Conservation (phyloP, 2,113 vertebrate genomes). For the Steatornis caripensis region DNA sequence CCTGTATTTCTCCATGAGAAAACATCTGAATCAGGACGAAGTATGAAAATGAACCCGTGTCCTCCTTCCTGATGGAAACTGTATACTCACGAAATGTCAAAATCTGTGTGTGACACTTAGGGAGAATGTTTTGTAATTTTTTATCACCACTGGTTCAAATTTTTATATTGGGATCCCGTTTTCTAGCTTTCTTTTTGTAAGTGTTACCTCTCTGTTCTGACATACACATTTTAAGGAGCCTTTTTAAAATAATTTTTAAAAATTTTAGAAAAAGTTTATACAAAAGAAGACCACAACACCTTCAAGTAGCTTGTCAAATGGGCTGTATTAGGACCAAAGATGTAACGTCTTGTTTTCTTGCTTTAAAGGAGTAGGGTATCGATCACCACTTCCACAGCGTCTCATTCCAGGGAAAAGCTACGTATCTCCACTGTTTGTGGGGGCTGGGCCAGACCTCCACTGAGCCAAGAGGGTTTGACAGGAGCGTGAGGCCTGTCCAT, state of each 20-base stretch:
- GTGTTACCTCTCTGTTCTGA: background rate
- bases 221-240: background rate
- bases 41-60: background rate
- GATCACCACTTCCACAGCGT: background rate
- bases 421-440: background rate
- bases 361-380: slow-evolving; percentile 25
- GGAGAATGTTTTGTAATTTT: background rate
- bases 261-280: background rate
- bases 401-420: background rate
- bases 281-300: background rate
- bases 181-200: slow-evolving; percentile 36
- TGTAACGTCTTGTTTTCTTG: background rate
- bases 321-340: slow-evolving; percentile 64
- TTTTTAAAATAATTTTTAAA: slow-evolving; percentile 12
- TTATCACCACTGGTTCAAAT: slow-evolving; percentile 5
- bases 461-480: background rate
- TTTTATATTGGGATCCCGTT: slow-evolving; percentile 43
- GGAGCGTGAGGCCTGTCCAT: background rate
- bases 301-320: slow-evolving; percentile 24
- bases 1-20: slow-evolving; percentile 14
- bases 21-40: background rate
- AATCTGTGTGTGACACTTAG: background rate
- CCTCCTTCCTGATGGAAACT: background rate
- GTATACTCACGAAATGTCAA: background rate
- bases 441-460: background rate